Percentiles rank a stretch among this genome's conserved stretches.
Evolutionary conservation across 2,113 vertebrate species (phyloP).

Genomic region (Alligator mississippiensis): DNA sequence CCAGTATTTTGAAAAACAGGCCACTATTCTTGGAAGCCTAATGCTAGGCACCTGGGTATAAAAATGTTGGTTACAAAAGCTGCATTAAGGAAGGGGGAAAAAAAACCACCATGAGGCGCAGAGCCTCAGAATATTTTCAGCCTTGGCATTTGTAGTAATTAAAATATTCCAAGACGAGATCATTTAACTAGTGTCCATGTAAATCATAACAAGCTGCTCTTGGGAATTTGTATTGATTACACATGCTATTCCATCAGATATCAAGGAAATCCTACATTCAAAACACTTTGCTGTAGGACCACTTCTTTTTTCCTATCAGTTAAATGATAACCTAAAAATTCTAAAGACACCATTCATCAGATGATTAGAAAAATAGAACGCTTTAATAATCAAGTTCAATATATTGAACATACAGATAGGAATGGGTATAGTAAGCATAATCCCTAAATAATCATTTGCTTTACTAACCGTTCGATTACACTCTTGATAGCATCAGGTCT

Average conservation of each 20-base stretch:
- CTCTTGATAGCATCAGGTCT: neutral
- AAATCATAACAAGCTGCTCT: neutral
- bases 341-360: conserved; percentile 30
- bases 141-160: neutral
- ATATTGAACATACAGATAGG: neutral
- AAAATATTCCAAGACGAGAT: neutral
- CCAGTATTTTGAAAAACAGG: neutral
- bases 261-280: neutral
- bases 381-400: neutral
- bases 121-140: neutral
- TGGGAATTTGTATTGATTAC: neutral
- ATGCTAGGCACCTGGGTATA: neutral
- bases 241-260: neutral
- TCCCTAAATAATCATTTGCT: neutral
- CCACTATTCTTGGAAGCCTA: neutral
- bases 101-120: neutral
- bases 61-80: neutral
- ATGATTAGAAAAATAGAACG: conserved; percentile 15
- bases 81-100: neutral
- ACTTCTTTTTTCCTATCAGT: neutral
- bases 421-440: neutral
- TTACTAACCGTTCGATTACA: neutral
- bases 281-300: neutral
- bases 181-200: neutral
- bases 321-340: conserved; percentile 5